Evolutionary conservation across 2,888 invertebrate species (phyloP), one percentile per base, ranked within the genome.

Genomic region (Orchesella flavescens): DNA sequence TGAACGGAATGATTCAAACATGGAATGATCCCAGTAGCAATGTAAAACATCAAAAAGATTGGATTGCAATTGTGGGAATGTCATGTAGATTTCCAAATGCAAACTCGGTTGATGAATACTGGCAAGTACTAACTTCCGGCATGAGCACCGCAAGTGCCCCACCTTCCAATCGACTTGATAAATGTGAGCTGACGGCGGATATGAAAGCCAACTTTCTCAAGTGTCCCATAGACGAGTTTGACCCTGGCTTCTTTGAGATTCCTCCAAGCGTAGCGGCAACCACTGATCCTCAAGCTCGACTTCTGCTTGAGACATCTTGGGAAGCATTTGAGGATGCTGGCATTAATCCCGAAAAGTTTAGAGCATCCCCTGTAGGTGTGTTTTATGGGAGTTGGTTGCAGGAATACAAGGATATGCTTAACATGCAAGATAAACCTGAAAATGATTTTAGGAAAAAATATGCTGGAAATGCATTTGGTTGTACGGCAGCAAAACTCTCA

Each of bases 401-500:
- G 15, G 71, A 78, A 10, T 69, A 59, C 21, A 55, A 68, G 17
- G 46, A 23, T 12, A 17, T 46, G 13, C n/a, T n/a, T n/a, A n/a
- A n/a, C n/a, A n/a, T n/a, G n/a, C n/a, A n/a, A n/a, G n/a, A n/a
- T n/a, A n/a, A n/a, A n/a, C n/a, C n/a, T n/a, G n/a, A n/a, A n/a
- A n/a, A n/a, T n/a, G 23, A 53, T 80, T 23, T 72, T 10, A 34
- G 2, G 55, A 13, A 76, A 0, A 24, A 17, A 15, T 85, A 76
- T 24, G 49, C 83, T 63, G 85, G 85, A 34, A 83, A 72, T 49
- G 66, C 49, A 19, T 44, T 69, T n/a, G 55, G 73, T 3, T 44
- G 81, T 1, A 44, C 63, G n/a, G 80, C 76, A 17, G 78, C 68
- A 34, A 53, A 79, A 46, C 44, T 85, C n/a, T 71, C 81, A 7